These are phyloP conservation scores for Platyura marginata DNA, from an alignment of 1,140 invertebrate genomes.

Conservation along the genomic window DNA sequence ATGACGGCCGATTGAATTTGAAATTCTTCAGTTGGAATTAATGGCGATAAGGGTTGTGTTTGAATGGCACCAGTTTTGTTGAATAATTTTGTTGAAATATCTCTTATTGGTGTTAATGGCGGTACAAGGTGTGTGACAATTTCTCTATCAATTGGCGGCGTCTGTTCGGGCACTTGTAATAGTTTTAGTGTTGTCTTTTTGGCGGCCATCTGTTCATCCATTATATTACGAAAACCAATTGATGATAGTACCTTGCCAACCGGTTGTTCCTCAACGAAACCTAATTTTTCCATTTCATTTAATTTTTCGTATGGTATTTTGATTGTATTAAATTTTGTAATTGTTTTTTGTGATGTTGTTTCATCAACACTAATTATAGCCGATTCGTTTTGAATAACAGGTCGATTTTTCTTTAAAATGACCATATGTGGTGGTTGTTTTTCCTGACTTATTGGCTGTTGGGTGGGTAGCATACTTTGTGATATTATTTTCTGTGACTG, in stretches of 20 bases:
- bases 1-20: no score
- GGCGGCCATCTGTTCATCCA: not conserved
- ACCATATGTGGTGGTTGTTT: not conserved
- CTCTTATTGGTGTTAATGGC: not conserved
- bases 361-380: not conserved
- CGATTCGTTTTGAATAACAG: not conserved
- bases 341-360: not conserved
- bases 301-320: no score
- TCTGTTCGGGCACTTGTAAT: not conserved
- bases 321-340: not conserved
- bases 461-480: not conserved
- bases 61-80: slow-evolving; percentile 9
- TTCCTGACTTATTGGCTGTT: not conserved
- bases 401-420: not conserved
- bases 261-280: not conserved
- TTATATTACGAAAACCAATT: not conserved
- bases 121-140: not conserved
- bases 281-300: not conserved
- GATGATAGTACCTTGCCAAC: not conserved
- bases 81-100: not conserved
- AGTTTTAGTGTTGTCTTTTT: not conserved
- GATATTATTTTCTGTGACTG: not conserved
- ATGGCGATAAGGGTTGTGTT: slow-evolving; percentile 11
- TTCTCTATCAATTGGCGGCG: not conserved
- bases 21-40: not conserved